A percentile compares a stretch with the other conserved stretches of the same genome.
Conservation (phyloP, 1,140 invertebrate genomes). For the Zeugodacus cucurbitae region DNA sequence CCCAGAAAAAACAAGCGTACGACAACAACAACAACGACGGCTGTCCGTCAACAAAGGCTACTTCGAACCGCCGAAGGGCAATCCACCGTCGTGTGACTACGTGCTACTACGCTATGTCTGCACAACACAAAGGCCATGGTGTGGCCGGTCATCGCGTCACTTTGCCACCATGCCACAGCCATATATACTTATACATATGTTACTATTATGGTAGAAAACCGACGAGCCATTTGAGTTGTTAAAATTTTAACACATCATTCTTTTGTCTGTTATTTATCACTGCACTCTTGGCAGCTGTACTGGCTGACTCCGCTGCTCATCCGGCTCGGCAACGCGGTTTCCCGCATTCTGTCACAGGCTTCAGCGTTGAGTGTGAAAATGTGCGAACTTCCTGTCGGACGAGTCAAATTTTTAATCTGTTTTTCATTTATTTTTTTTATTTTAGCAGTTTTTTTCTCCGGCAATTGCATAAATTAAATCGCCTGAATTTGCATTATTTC, state of each 20-base stretch:
- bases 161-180: not conserved
- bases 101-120: not conserved
- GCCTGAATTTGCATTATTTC: not conserved
- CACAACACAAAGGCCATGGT: constrained; percentile 1
- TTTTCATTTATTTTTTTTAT: not conserved
- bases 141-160: not conserved
- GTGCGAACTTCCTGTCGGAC: constrained; percentile 2
- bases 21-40: not conserved
- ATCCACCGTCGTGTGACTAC: not conserved
- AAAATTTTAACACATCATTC: constrained; percentile 36
- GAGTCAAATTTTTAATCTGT: not conserved
- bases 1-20: not conserved
- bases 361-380: not conserved
- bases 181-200: not conserved
- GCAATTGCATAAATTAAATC: not conserved
- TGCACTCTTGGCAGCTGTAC: not conserved
- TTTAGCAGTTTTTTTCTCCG: not conserved
- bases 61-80: not conserved
- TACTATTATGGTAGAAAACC: not conserved
- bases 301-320: no score
- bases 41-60: not conserved
- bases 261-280: constrained; percentile 27
- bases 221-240: not conserved
- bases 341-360: not conserved
- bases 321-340: not conserved